Percentiles rank a stretch among this genome's conserved stretches.
These are phyloP conservation scores for Ceratoteleas bidentatus DNA, from an alignment of 1,140 invertebrate genomes.

Conservation along the genomic window DNA sequence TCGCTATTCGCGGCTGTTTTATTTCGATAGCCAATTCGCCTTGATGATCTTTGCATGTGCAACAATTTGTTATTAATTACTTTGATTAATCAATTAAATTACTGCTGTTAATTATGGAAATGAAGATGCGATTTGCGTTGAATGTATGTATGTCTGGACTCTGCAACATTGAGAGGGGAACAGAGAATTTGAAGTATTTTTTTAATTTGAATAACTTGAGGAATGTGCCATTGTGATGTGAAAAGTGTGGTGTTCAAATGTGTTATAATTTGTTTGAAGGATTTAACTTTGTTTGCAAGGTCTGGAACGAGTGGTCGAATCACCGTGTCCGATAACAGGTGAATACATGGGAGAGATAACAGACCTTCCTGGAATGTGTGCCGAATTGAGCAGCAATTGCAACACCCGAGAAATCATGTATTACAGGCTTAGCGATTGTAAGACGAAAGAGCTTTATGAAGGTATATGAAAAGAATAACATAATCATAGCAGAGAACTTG, in stretches of 20 bases:
- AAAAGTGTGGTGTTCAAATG: background rate
- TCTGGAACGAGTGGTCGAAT: slow-evolving; percentile 80
- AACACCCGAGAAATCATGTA: slow-evolving; percentile 87
- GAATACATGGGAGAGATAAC: slow-evolving; percentile 86
- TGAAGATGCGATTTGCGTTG: no score
- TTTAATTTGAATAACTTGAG: no score
- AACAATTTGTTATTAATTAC: no score
- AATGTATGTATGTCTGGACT: background rate
- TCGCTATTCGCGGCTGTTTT: background rate
- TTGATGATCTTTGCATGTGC: background rate
- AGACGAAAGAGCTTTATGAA: slow-evolving; percentile 85
- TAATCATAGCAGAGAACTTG: slow-evolving; percentile 5
- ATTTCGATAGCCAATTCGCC: background rate
- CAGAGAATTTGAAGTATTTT: no score
- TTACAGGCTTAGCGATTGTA: slow-evolving; percentile 86
- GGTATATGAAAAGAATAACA: slow-evolving; percentile 74
- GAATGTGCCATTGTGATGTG: background rate
- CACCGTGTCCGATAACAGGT: slow-evolving; percentile 86
- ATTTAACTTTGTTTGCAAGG: slow-evolving; percentile 74
- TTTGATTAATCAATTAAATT: no score
- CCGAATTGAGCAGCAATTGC: slow-evolving; percentile 88
- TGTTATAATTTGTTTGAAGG: slow-evolving; percentile 3
- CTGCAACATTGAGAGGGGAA: no score
- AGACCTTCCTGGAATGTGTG: slow-evolving; percentile 85
- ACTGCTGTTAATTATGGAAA: background rate